phyloP scores from a whole-genome alignment of 1,140 invertebrate species.

The Calephelis virginiensis region DNA sequence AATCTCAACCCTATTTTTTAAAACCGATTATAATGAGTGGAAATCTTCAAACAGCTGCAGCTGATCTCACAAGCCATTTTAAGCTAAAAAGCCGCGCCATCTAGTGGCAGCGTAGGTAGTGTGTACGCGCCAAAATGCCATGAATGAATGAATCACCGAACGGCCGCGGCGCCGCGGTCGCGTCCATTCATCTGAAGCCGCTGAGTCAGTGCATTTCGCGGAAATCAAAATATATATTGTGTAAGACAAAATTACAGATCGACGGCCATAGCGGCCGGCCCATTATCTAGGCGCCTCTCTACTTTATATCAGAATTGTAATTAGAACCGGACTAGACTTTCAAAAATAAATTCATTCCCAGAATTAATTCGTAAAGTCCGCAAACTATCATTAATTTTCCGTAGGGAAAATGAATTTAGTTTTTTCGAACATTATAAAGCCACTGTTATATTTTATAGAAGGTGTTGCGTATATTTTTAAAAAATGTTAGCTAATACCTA shows the following conservation, averaged over 20 bases:
- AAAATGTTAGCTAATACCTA: no score
- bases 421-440: no score
- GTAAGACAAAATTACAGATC: slow-evolving; percentile 18
- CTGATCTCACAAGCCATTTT: not conserved
- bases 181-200: slow-evolving; percentile 52
- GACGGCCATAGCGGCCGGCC: not conserved
- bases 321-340: not conserved
- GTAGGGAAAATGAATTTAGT: no score
- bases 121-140: slow-evolving; percentile 45
- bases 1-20: not conserved
- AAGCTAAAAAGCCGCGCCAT: slow-evolving; percentile 33
- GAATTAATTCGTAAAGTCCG: no score
- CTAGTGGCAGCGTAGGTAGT: slow-evolving; percentile 31
- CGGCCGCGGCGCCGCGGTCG: slow-evolving; percentile 24
- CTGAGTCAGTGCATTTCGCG: slow-evolving; percentile 53
- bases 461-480: no score
- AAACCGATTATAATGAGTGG: not conserved
- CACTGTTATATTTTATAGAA: no score
- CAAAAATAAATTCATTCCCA: no score
- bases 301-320: not conserved
- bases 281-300: slow-evolving; percentile 2
- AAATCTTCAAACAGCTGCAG: no score
- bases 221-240: slow-evolving; percentile 37
- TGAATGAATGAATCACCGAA: slow-evolving; percentile 57
- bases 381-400: no score